Base-by-base conservation (phyloP, 1,140 invertebrate species). In the Kradibia gibbosae region DNA sequence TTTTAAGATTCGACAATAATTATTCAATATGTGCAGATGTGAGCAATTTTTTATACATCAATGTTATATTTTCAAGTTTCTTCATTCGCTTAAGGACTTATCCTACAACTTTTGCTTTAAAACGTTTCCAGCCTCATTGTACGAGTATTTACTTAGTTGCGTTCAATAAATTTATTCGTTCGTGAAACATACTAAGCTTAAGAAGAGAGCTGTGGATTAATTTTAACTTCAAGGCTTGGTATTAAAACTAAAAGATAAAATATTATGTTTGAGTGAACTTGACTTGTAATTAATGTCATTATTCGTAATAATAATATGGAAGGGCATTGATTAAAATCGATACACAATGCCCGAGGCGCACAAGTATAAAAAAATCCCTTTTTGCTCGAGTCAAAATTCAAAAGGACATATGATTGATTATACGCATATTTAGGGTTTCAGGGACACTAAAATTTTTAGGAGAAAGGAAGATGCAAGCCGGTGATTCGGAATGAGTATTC, bases 361-460 rank as follows among this genome's bases (percentile, higher is more conserved):
- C 42, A 42, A 62, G 42, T 10, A 83, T 73, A 62, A 73, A 42
- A n/a, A n/a, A 62, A 60, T 45, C 70, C 57, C 55, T 70, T 62
- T 81, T 81, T 50, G 28, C 65, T 81, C 78, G 31, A 31, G 15
- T 36, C 65, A 55, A 62, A 67, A 78, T 75, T 73, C 78, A 60
- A 79, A 79, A 75, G 42, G 2, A 67, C 45, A 25, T 62, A 83
- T 81, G 75, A 83, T 81, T 83, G 57, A 83, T 83, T 55, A 55
- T 83, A 34, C 73, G 48, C 67, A 55, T 72, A 77, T 83, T 83
- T 77, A 67, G 78, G 55, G 60, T 53, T 60, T 73, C 53, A 75
- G 48, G n/a, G 57, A 70, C 34, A 73, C 62, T 75, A 80, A 83
- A 80, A 83, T 80, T 67, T 34, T 73, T 42, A 53, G 48, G 25